Percentiles rank a stretch among this genome's conserved stretches.
Evolutionary conservation across 2,113 vertebrate genomes (phyloP).

Genomic region (Ovis canadensis): DNA sequence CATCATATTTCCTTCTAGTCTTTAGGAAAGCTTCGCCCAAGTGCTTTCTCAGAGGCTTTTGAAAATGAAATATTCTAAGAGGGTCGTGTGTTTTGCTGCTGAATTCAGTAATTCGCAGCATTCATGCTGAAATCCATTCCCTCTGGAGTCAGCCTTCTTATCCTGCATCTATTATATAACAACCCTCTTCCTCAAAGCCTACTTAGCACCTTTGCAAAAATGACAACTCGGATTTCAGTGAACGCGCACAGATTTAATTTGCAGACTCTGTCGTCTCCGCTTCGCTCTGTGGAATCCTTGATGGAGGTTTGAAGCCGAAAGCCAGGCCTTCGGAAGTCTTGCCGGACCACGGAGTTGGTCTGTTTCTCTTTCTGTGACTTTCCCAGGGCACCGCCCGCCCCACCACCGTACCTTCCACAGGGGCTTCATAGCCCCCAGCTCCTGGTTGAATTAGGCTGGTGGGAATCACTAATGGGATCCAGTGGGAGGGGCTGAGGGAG

Average conservation of each 20-base stretch:
- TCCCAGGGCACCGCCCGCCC: accelerated
- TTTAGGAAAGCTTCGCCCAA: neutral
- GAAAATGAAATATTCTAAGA: neutral
- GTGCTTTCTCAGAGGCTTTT: slow-evolving; percentile 17
- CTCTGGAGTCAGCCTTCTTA: neutral
- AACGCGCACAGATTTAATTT: neutral
- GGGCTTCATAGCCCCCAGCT: neutral
- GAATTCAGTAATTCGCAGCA: neutral
- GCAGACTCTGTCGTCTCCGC: neutral
- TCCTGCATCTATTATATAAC: neutral
- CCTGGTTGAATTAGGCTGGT: neutral
- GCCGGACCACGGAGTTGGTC: accelerated
- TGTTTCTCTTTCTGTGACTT: neutral
- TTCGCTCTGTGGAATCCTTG: neutral
- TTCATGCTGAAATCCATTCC: neutral
- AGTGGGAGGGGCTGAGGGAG: no score
- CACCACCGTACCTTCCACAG: accelerated
- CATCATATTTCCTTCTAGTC: neutral
- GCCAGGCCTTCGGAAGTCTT: neutral
- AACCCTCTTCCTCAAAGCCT: neutral
- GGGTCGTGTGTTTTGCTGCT: neutral
- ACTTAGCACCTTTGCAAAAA: neutral
- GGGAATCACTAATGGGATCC: neutral
- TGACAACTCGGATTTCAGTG: neutral
- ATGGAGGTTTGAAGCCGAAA: neutral